Percentiles rank a stretch among this genome's conserved stretches.
phyloP scores from a whole-genome alignment of 2,113 vertebrate species.

The Rhombomys opimus region DNA sequence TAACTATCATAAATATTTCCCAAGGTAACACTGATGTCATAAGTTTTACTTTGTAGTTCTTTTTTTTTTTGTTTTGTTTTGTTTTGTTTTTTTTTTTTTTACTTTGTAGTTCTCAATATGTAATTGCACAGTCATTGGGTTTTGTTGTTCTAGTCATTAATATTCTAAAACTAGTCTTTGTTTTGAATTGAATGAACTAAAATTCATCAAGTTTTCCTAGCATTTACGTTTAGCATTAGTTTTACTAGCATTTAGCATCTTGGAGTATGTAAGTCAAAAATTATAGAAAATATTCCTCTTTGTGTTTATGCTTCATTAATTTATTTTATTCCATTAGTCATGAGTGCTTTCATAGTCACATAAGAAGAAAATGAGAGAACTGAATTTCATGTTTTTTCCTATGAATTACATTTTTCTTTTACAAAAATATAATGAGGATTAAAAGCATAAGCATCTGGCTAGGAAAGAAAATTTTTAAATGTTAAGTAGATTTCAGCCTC shows the following conservation, averaged over 20 bases:
- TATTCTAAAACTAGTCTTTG: background rate
- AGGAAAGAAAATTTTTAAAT: constrained; percentile 72
- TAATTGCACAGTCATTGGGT: background rate
- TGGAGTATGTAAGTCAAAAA: background rate
- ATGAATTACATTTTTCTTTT: constrained; percentile 50
- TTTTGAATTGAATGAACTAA: background rate
- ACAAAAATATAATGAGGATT: constrained; percentile 56
- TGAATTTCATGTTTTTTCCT: background rate
- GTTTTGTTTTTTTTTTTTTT: too few relatives aligned
- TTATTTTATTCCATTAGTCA: background rate
- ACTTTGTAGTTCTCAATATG: background rate
- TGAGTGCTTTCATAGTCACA: background rate
- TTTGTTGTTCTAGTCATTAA: background rate
- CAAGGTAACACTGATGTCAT: background rate
- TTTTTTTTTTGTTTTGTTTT: too few relatives aligned
- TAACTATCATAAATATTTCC: background rate
- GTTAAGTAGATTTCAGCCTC: constrained; percentile 83
- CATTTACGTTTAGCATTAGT: background rate
- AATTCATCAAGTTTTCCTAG: background rate
- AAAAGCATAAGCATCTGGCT: constrained; percentile 73
- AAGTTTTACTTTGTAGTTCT: background rate
- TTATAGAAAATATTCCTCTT: background rate
- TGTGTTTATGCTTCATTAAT: background rate
- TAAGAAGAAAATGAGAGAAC: background rate
- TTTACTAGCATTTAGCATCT: background rate